Conservation (phyloP, 2,113 vertebrate genomes). For the Lycocorax pyrrhopterus region DNA sequence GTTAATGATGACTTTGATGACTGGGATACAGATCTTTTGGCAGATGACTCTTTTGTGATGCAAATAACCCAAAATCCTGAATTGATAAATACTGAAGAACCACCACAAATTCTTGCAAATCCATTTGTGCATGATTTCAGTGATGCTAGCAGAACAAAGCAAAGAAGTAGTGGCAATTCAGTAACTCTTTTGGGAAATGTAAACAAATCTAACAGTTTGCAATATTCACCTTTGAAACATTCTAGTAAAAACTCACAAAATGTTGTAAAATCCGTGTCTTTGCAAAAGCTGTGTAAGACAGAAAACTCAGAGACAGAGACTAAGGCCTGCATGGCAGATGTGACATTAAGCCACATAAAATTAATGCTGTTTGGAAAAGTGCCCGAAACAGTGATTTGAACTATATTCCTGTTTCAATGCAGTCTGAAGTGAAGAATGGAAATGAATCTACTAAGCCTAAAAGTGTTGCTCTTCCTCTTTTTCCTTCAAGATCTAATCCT, state of each 20-base stretch:
- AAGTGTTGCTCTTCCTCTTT: neutral
- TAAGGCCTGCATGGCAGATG: conserved; percentile 33
- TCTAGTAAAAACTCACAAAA: neutral
- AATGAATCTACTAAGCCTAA: conserved; percentile 5
- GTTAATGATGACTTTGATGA: conserved; percentile 80
- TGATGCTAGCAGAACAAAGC: conserved; percentile 31
- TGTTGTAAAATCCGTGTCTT: neutral
- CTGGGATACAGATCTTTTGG: conserved; percentile 81
- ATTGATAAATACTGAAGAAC: conserved; percentile 2
- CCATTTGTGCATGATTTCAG: neutral
- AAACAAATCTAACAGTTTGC: neutral
- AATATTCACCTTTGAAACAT: conserved; percentile 24
- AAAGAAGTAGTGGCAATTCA: neutral
- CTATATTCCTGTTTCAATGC: neutral
- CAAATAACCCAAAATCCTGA: conserved; percentile 78
- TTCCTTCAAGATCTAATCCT: conserved; percentile 20
- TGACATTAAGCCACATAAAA: conserved; percentile 38
- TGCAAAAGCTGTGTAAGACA: neutral
- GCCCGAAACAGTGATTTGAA: conserved; percentile 5
- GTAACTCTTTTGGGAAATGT: neutral
- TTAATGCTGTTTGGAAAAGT: neutral
- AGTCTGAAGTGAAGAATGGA: neutral
- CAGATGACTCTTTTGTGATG: conserved; percentile 78
- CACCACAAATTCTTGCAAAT: neutral
- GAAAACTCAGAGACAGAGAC: conserved; percentile 35